Conservation (phyloP, 1,140 invertebrate species). For the Leptinotarsa texana region DNA sequence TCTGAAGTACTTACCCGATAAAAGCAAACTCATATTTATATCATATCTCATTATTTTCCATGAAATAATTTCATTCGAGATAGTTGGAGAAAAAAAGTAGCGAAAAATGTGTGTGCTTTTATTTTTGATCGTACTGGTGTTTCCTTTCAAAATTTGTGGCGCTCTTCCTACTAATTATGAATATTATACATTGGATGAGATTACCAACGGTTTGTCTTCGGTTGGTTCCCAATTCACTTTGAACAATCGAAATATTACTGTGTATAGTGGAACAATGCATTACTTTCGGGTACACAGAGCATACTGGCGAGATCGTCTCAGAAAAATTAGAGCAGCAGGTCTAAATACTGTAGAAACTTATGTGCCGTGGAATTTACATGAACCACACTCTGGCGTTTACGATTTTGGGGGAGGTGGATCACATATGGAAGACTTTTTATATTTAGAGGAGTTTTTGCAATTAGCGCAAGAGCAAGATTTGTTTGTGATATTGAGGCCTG, state of each 20-base stretch:
- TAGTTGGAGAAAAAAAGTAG: too few relatives aligned
- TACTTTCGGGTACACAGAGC: constrained; percentile 84
- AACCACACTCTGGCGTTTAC: constrained; percentile 64
- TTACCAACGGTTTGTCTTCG: constrained; percentile 42
- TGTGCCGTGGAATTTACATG: constrained; percentile 92
- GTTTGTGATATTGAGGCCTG: constrained; percentile 82
- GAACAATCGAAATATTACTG: constrained; percentile 47
- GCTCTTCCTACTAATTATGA: constrained; percentile 47
- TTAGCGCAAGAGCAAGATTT: constrained; percentile 80
- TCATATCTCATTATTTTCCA: too few relatives aligned
- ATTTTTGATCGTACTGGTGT: not conserved
- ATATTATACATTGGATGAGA: constrained; percentile 46
- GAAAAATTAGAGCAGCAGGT: constrained; percentile 79
- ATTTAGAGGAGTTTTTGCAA: constrained; percentile 69
- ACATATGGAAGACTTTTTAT: constrained; percentile 67
- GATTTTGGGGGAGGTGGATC: constrained; percentile 76
- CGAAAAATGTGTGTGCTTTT: not conserved
- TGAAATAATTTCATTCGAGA: too few relatives aligned
- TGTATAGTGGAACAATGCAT: constrained; percentile 78
- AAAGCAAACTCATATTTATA: too few relatives aligned
- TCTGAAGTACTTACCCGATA: too few relatives aligned
- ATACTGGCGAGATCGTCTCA: constrained; percentile 59
- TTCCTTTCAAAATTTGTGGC: not conserved
- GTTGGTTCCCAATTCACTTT: constrained; percentile 45
- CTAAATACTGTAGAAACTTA: constrained; percentile 92